Base-by-base conservation (phyloP, 1,140 invertebrate species). In the Trichogramma pretiosum region DNA sequence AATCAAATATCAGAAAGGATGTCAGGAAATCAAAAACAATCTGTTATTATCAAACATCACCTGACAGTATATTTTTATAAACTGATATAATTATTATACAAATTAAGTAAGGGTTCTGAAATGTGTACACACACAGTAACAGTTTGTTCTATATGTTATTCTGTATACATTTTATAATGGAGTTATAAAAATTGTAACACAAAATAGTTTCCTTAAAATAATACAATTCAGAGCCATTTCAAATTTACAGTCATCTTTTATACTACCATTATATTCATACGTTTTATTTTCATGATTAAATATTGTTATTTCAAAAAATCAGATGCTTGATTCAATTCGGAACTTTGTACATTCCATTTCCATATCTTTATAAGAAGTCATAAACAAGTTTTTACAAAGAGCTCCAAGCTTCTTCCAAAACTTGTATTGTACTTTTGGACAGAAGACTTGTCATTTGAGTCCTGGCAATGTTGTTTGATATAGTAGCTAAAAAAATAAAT, bases 101-200 rank as follows among this genome's bases (percentile, higher is more conserved):
- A 67, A 71, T 63, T 66, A 68, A 66, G 56, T 63, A 49, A 55
- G 58, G 64, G 59, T 61, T 65, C 51, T 58, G 59, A 70, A 71
- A 70, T 62, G 63, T 62, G 59, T 68, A 65, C 62, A 54, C 64
- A 65, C 55, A 64, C 56, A 62, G 57, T 59, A 52, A 63, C 60
- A 64, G 57, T 60, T 63, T 52, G 32, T 46, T 55, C 58, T 52
- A 30, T 60, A 62, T 56, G 56, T 62, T 58, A 57, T 60, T 62
- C 45, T 64, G 60, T 68, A 64, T 68, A 66, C 60, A 68, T 62
- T 67, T 65, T 60, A 40, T 62, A 55, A 60, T 56, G 58, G 61
- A 65, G 59, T 65, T 70, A 70, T 70, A 70, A 70, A 72, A 70
- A 65, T 70, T 43, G 59, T 72, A 70, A 69, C 62, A 68, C 63